These are phyloP conservation scores for Elephantulus edwardii DNA, from an alignment of 2,113 vertebrate species.

Conservation along the genomic window DNA sequence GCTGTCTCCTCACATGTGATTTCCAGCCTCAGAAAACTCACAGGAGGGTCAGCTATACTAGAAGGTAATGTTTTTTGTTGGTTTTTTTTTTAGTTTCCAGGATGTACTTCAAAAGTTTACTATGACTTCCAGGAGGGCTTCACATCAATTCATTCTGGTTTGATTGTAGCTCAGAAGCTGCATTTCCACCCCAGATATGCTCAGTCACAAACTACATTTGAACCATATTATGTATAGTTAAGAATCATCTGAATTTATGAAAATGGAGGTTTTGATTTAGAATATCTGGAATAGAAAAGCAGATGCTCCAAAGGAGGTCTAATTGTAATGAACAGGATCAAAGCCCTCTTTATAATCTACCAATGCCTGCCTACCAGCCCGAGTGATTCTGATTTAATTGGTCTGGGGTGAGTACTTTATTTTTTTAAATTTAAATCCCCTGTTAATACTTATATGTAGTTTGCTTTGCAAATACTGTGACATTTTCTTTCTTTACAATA, in stretches of 20 bases:
- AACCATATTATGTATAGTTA: no score
- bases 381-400: constrained; percentile 32
- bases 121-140: no score
- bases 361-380: not conserved
- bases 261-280: not conserved
- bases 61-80: no score
- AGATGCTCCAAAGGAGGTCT: not conserved
- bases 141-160: not conserved
- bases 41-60: no score
- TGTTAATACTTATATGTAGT: not conserved
- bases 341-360: not conserved
- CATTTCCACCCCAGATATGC: not conserved
- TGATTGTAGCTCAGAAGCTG: not conserved
- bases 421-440: not conserved
- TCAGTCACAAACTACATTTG: not conserved
- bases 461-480: not conserved
- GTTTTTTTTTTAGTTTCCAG: no score
- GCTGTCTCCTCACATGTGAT: no score
- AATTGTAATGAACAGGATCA: no score
- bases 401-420: constrained; percentile 8
- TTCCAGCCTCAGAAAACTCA: no score
- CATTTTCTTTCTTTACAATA: constrained; percentile 31
- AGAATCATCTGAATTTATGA: not conserved
- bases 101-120: no score
- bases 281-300: no score